Percentiles rank a stretch among this genome's conserved stretches.
Evolutionary conservation across 2,888 invertebrate genomes (phyloP).

Genomic region (Polietes domitor): DNA sequence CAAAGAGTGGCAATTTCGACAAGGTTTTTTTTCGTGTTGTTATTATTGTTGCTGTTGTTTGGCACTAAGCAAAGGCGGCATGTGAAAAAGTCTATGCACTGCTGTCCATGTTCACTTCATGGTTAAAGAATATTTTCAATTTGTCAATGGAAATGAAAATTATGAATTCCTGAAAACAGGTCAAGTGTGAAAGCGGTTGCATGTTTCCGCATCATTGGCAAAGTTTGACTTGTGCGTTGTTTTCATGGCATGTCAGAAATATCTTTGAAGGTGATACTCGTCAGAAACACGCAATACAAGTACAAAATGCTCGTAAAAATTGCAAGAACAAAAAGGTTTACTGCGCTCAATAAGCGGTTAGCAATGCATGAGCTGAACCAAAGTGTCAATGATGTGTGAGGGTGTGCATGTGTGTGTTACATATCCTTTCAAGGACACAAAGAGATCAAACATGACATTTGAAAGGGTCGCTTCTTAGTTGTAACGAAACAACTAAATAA

Average conservation of each 20-base stretch:
- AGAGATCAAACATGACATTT: not conserved
- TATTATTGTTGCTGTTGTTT: not conserved
- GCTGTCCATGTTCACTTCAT: not conserved
- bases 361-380: not conserved
- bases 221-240: slow-evolving; percentile 10
- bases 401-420: not conserved
- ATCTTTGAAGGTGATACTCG: slow-evolving; percentile 3
- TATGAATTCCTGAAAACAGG: slow-evolving; percentile 41
- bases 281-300: not conserved
- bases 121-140: slow-evolving; percentile 2
- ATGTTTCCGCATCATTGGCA: slow-evolving; percentile 14
- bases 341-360: not conserved
- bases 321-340: not conserved
- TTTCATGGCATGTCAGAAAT: slow-evolving; percentile 8
- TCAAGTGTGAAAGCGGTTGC: slow-evolving; percentile 33
- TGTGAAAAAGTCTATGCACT: too few species aligned
- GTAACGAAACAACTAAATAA: slow-evolving; percentile 6
- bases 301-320: not conserved
- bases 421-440: slow-evolving; percentile 4
- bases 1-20: slow-evolving; percentile 63
- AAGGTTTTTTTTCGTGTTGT: slow-evolving; percentile 28
- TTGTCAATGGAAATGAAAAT: slow-evolving; percentile 18
- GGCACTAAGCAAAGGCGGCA: not conserved
- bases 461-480: not conserved
- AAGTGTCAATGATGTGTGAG: not conserved